Evolutionary conservation across 2,113 vertebrate species (phyloP).

Genomic region (Catharus minimus): DNA sequence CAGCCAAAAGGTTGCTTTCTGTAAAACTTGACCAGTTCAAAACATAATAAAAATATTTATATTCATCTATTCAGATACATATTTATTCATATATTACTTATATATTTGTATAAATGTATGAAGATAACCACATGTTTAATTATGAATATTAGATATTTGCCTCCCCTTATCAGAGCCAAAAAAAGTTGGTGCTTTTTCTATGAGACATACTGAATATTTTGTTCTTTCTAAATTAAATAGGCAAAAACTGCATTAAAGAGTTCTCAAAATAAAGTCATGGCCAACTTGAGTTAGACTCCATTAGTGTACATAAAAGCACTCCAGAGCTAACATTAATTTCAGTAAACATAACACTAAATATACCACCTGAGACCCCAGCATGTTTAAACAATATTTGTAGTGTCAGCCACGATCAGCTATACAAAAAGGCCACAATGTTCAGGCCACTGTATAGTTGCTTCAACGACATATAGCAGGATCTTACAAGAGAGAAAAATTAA

Average conservation of each 20-base stretch:
- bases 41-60: not conserved
- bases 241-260: not conserved
- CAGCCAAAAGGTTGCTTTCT: not conserved
- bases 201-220: not conserved
- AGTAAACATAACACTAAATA: not conserved
- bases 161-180: not conserved
- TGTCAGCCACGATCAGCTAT: not conserved
- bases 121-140: not conserved
- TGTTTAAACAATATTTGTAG: not conserved
- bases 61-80: not conserved
- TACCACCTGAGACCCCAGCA: not conserved
- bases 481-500: not conserved
- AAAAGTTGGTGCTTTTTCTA: not conserved
- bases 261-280: not conserved
- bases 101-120: not conserved
- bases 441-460: not conserved
- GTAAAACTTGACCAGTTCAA: not conserved
- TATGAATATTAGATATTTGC: not conserved
- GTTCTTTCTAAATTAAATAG: not conserved
- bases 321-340: not conserved
- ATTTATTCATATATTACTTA: not conserved
- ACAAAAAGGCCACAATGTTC: not conserved
- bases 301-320: not conserved
- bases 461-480: rapidly evolving
- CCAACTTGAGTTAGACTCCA: not conserved